These are phyloP conservation scores for Gambusia holbrooki DNA, from an alignment of 2,113 vertebrate genomes.

Conservation along the genomic window DNA sequence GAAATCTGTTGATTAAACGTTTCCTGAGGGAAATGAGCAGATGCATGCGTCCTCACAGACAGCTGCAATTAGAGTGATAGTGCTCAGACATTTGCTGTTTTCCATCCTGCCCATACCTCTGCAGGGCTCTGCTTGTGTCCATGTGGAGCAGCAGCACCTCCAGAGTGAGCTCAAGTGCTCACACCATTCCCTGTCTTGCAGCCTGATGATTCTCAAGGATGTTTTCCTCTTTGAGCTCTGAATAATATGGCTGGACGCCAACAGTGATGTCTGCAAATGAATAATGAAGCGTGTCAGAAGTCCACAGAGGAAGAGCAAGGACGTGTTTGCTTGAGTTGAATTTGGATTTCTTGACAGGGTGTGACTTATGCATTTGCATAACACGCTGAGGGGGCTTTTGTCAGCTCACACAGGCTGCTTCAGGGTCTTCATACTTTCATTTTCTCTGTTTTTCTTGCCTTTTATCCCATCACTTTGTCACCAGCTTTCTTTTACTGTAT, in stretches of 20 bases:
- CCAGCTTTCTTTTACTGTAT: slow-evolving; percentile 3
- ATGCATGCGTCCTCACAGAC: slow-evolving; percentile 32
- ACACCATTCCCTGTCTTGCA: slow-evolving; percentile 27
- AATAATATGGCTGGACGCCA: slow-evolving; percentile 53
- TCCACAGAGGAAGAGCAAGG: slow-evolving; percentile 37
- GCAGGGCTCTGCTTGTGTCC: slow-evolving; percentile 22
- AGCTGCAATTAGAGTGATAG: slow-evolving; percentile 59
- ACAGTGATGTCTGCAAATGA: slow-evolving; percentile 55
- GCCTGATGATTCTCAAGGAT: slow-evolving; percentile 39
- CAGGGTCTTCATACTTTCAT: background rate
- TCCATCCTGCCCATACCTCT: slow-evolving; percentile 26
- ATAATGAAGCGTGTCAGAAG: slow-evolving; percentile 55
- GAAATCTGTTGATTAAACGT: slow-evolving; percentile 14
- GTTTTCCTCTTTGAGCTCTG: slow-evolving; percentile 28
- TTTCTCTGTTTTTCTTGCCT: background rate
- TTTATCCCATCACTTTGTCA: slow-evolving; percentile 2
- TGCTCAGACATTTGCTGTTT: slow-evolving; percentile 43
- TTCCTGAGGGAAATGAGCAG: slow-evolving; percentile 45
- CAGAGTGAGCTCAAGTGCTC: slow-evolving; percentile 45
- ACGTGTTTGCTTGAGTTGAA: slow-evolving; percentile 27
- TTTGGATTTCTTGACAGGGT: slow-evolving; percentile 47
- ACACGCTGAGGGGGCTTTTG: slow-evolving; percentile 32
- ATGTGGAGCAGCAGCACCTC: slow-evolving; percentile 27
- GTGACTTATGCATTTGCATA: slow-evolving; percentile 52
- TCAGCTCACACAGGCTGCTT: slow-evolving; percentile 33